These are phyloP conservation scores for Orycteropus afer DNA, from an alignment of 2,113 vertebrate genomes.

Conservation along the genomic window DNA sequence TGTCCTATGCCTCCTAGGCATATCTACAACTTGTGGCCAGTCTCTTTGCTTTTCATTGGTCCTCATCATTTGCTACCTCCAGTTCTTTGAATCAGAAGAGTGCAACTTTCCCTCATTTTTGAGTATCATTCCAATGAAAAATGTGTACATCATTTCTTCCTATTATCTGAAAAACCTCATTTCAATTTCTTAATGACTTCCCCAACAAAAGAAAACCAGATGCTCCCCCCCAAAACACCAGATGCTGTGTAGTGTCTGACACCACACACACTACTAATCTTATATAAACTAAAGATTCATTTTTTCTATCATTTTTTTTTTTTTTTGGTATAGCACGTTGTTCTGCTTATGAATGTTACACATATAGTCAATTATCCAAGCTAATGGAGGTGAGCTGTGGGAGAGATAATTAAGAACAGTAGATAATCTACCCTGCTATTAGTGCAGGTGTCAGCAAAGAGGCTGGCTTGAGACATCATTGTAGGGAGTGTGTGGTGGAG, in stretches of 20 bases:
- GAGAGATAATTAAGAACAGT: conserved; percentile 75
- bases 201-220: conserved; percentile 62
- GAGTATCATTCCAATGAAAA: neutral
- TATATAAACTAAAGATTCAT: conserved; percentile 48
- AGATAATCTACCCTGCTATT: conserved; percentile 75
- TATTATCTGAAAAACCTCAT: conserved; percentile 34
- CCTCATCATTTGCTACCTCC: neutral
- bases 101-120: conserved; percentile 14
- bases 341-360: conserved; percentile 73
- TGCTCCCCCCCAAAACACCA: conserved; percentile 40
- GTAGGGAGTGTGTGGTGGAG: neutral
- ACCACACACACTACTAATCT: conserved; percentile 41
- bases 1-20: neutral
- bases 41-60: neutral
- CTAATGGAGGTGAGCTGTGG: conserved; percentile 76
- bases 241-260: conserved; percentile 13
- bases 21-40: neutral
- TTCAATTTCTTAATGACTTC: conserved; percentile 56
- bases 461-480: conserved; percentile 50
- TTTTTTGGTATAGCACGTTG: conserved; percentile 48
- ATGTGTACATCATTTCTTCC: neutral
- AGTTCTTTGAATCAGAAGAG: neutral
- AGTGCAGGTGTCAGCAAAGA: conserved; percentile 78
- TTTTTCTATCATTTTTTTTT: conserved; percentile 25
- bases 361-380: conserved; percentile 76